These are phyloP conservation scores for Calliopum simillimum DNA, from an alignment of 2,888 invertebrate genomes.

Conservation along the genomic window DNA sequence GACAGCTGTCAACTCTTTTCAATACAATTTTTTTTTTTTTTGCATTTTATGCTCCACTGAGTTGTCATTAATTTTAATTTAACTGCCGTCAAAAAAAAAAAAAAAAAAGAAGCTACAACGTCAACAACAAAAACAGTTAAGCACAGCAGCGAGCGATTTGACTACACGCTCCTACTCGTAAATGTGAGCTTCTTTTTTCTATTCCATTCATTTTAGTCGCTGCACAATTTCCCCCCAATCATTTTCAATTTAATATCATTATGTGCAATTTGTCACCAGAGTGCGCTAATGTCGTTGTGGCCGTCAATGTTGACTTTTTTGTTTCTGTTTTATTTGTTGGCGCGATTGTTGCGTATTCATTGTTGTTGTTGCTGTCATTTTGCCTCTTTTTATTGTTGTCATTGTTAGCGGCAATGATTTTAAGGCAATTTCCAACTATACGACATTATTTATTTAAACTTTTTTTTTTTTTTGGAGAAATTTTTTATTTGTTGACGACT, in stretches of 20 bases:
- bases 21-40: not conserved
- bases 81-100: slow-evolving; percentile 45
- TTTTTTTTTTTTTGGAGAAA: not conserved
- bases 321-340: not conserved
- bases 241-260: slow-evolving; percentile 65
- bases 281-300: slow-evolving; percentile 49
- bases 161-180: too few relatives aligned
- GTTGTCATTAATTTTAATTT: slow-evolving; percentile 62
- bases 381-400: not conserved
- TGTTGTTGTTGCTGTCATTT: slow-evolving; percentile 21
- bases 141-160: slow-evolving; percentile 21
- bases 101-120: slow-evolving; percentile 38
- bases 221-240: slow-evolving; percentile 51
- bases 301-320: slow-evolving; percentile 2
- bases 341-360: slow-evolving; percentile 3
- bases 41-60: slow-evolving; percentile 44
- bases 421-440: too few relatives aligned
- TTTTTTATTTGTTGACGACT: slow-evolving; percentile 53
- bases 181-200: too few relatives aligned
- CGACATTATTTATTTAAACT: too few relatives aligned
- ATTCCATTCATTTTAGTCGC: slow-evolving; percentile 1
- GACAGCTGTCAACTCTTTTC: slow-evolving; percentile 16
- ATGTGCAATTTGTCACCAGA: slow-evolving; percentile 65
- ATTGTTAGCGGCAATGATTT: slow-evolving; percentile 49
- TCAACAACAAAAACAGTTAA: slow-evolving; percentile 34